Evolutionary conservation across 1,140 invertebrate genomes (phyloP), one percentile per base, ranked within the genome.

Genomic region (Brachionus manjavacas): DNA sequence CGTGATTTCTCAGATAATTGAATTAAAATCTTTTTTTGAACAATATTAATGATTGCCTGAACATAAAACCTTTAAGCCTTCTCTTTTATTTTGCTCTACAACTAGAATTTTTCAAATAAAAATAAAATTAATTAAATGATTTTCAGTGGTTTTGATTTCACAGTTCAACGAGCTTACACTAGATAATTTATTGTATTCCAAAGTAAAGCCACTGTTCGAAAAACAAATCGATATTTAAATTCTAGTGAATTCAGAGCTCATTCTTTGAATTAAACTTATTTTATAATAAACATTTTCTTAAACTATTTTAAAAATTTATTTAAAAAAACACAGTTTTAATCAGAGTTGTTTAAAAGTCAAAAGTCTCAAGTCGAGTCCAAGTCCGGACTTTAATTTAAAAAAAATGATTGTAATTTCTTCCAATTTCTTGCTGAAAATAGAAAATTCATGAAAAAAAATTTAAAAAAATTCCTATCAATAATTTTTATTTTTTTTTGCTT

Each of bases 1-100:
- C 68, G 39, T 72, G 28, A 72, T 72, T 72, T 72, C 41, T 41
- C 16, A 72, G 68, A 72, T 72, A 72, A 72, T 72, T 72, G 8
- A 72, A 72, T 72, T 72, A 72, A 60, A 41, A 35, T 20, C 39
- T 72, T 39, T 31, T 70, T 41, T 41, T 0, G 7, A 72, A 72
- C 39, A 41, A 72, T 20, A 72, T 20, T 39, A 41, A 39, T 39
- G 28, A 72, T 72, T 72, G 68, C 68, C 31, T 72, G 68, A 72
- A 41, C 9, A 72, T 23, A 39, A 72, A 41, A 72, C 9, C 68
- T 41, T 72, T 43, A 41, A 72, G 68, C 16, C 31, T 39, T 41
- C 16, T 39, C 12, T 39, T 8, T 14, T 72, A 43, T 72, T 20
- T 60, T 9, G 14, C n/a, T 60, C 52, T 23, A 60, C 4, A 60